A percentile compares a stretch with the other conserved stretches of the same genome.
These are phyloP conservation scores for Rhombomys opimus DNA, from an alignment of 2,113 vertebrate species.

Conservation along the genomic window DNA sequence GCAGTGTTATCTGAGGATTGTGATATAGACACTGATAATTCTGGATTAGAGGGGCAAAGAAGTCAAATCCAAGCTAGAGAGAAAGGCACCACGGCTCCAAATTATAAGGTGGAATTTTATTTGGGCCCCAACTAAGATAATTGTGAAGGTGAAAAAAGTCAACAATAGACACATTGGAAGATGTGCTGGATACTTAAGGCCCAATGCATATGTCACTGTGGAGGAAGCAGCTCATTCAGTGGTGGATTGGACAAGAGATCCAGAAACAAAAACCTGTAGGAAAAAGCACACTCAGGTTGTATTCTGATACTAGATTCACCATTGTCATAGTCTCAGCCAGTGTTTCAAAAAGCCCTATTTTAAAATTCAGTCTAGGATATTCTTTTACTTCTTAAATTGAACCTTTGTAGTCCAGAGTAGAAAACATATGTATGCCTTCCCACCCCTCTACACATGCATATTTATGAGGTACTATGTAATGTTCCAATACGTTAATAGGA, in stretches of 20 bases:
- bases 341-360: slow-evolving; percentile 17
- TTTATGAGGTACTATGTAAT: neutral
- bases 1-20: neutral
- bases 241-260: neutral
- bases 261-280: neutral
- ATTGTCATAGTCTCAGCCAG: neutral
- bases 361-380: neutral
- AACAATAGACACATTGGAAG: neutral
- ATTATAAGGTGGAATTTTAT: slow-evolving; percentile 31
- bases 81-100: neutral
- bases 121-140: slow-evolving; percentile 13
- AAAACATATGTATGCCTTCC: neutral
- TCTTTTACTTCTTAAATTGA: neutral
- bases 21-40: slow-evolving; percentile 37
- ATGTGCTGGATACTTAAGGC: neutral
- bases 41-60: neutral
- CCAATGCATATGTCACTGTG: neutral
- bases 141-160: neutral
- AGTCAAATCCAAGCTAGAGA: neutral
- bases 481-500: neutral
- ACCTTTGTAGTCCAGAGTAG: neutral
- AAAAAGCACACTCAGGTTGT: neutral
- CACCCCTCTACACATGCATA: neutral
- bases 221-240: slow-evolving; percentile 30
- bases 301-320: slow-evolving; percentile 6